A percentile compares a stretch with the other conserved stretches of the same genome.
phyloP scores from a whole-genome alignment of 2,888 invertebrate species.

The Eristalis pertinax region DNA sequence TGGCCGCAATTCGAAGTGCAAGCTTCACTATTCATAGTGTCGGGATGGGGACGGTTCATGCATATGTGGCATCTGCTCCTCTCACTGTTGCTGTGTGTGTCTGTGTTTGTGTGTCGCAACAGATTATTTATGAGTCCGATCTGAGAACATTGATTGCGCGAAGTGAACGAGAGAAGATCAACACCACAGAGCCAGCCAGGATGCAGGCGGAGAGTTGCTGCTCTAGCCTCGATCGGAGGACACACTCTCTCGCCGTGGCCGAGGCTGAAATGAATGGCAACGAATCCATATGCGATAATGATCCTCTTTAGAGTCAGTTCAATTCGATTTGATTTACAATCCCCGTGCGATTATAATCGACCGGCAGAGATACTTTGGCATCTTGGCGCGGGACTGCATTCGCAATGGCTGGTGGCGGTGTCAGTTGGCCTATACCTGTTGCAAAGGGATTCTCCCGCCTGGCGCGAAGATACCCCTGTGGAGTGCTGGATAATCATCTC shows the following conservation, averaged over 20 bases:
- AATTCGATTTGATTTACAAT: conserved; percentile 81
- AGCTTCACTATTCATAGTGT: conserved; percentile 63
- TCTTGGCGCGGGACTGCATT: neutral
- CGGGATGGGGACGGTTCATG: neutral
- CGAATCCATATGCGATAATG: conserved; percentile 72
- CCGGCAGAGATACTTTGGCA: conserved; percentile 14
- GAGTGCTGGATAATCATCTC: conserved; percentile 54
- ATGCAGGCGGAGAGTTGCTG: neutral
- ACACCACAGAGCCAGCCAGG: conserved; percentile 27
- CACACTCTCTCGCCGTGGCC: conserved; percentile 12
- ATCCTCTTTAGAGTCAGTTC: conserved; percentile 75
- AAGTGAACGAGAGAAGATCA: conserved; percentile 64
- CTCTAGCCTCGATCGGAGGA: neutral
- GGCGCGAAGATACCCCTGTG: conserved; percentile 46
- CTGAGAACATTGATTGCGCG: conserved; percentile 63
- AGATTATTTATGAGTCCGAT: conserved; percentile 73
- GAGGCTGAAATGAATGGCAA: conserved; percentile 56
- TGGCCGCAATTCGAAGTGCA: conserved; percentile 21
- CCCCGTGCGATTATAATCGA: conserved; percentile 81
- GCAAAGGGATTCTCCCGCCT: conserved; percentile 19
- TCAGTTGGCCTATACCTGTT: conserved; percentile 38
- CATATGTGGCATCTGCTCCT: neutral
- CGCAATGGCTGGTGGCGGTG: conserved; percentile 5
- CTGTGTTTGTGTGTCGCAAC: conserved; percentile 63
- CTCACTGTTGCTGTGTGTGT: too few species aligned